phyloP scores from a whole-genome alignment of 2,797 vertebrate genomes.

The Taenioides sp. region DNA sequence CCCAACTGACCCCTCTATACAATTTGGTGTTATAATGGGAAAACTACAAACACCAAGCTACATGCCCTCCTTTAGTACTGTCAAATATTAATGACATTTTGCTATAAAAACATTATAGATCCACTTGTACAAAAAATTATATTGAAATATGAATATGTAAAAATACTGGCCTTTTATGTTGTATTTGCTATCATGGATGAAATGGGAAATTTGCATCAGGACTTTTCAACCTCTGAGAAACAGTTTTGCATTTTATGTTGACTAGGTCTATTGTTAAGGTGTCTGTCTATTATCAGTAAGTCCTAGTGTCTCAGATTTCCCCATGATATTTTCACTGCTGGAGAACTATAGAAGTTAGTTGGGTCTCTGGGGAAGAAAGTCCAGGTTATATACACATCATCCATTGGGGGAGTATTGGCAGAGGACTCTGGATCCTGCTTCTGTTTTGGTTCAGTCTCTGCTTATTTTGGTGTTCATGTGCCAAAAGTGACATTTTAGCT shows the following conservation, averaged over 20 bases:
- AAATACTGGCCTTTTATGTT: not conserved
- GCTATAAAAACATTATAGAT: too few species aligned
- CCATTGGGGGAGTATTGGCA: not conserved
- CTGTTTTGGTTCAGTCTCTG: not conserved
- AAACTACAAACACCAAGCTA: not conserved
- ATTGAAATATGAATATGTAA: not conserved
- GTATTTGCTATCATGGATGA: too few species aligned
- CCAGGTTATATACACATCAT: not conserved
- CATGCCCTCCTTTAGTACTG: not conserved
- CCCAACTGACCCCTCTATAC: not conserved
- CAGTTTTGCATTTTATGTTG: too few species aligned
- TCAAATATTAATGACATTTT: not conserved
- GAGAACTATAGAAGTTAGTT: too few species aligned
- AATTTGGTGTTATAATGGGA: not conserved
- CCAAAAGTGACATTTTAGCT: not conserved
- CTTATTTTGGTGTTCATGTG: not conserved
- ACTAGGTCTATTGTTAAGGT: too few species aligned
- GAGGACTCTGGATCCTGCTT: not conserved
- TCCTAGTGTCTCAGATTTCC: too few species aligned
- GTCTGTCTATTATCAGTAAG: too few species aligned
- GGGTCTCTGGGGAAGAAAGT: not conserved
- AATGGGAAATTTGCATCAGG: too few species aligned
- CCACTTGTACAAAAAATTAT: too few species aligned
- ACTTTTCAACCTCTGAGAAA: too few species aligned
- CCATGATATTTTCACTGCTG: too few species aligned